A percentile compares a stretch with the other conserved stretches of the same genome.
Evolutionary conservation across 2,888 invertebrate genomes (phyloP).

Genomic region (Drymonia ruficornis): DNA sequence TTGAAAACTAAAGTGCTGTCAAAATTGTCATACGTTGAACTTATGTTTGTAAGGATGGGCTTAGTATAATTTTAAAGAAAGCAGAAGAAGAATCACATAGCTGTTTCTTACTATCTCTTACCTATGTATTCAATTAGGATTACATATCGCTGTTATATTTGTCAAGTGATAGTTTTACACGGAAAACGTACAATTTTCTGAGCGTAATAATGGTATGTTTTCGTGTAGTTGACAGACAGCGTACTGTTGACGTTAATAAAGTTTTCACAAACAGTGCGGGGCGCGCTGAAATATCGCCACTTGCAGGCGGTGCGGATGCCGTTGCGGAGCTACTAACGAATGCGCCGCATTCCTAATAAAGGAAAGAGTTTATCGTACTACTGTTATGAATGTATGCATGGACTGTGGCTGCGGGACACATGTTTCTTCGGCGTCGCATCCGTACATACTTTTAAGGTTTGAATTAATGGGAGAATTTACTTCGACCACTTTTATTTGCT

Average conservation of each 20-base stretch:
- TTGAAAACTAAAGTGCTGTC: too few relatives aligned
- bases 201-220: slow-evolving; percentile 46
- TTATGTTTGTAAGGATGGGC: too few relatives aligned
- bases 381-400: slow-evolving; percentile 28
- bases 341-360: slow-evolving; percentile 45
- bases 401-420: neutral
- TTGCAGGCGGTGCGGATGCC: slow-evolving; percentile 67
- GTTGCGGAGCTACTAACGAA: slow-evolving; percentile 50
- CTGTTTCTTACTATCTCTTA: too few relatives aligned
- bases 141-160: too few relatives aligned
- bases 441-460: slow-evolving; percentile 3
- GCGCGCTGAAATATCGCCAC: slow-evolving; percentile 67
- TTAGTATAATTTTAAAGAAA: too few relatives aligned
- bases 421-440: slow-evolving; percentile 3
- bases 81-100: too few relatives aligned
- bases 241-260: slow-evolving; percentile 66
- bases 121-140: too few relatives aligned
- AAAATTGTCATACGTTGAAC: too few relatives aligned
- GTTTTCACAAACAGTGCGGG: slow-evolving; percentile 67
- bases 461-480: neutral
- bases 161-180: too few relatives aligned
- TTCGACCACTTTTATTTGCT: neutral
- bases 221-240: slow-evolving; percentile 62
- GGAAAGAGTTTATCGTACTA: slow-evolving; percentile 44
- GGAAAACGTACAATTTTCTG: neutral